Conservation (phyloP, 2,113 vertebrate species). For the Benitochromis conjunctus region DNA sequence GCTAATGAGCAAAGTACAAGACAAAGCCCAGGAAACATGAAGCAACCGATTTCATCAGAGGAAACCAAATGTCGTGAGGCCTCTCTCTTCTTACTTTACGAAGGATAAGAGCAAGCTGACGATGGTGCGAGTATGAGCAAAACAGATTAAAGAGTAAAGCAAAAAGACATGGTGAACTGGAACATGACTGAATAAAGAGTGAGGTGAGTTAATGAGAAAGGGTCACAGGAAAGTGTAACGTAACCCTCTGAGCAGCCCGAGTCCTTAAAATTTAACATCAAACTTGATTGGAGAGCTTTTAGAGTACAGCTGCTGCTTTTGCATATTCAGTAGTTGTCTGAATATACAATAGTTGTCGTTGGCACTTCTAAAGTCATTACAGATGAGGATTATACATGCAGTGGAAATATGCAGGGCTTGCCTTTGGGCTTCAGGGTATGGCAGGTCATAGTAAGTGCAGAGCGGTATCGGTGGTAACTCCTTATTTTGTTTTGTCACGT, state of each 20-base stretch:
- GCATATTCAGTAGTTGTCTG: too few relatives aligned
- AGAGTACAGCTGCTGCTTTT: neutral
- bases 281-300: neutral
- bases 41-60: neutral
- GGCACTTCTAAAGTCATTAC: neutral
- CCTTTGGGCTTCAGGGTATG: slow-evolving; percentile 41
- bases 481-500: slow-evolving; percentile 63
- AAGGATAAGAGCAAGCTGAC: slow-evolving; percentile 51
- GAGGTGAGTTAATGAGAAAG: neutral
- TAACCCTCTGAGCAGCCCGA: slow-evolving; percentile 30
- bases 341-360: neutral
- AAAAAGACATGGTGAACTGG: neutral
- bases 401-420: neutral
- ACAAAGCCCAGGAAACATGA: neutral
- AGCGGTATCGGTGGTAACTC: slow-evolving; percentile 48
- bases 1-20: neutral
- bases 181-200: neutral
- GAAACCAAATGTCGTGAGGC: neutral
- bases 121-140: slow-evolving; percentile 49
- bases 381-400: neutral
- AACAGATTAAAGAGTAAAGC: slow-evolving; percentile 62
- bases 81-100: slow-evolving; percentile 1
- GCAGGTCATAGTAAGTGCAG: slow-evolving; percentile 25
- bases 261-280: neutral
- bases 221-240: slow-evolving; percentile 17